Percentiles rank a stretch among this genome's conserved stretches.
phyloP scores from a whole-genome alignment of 2,888 invertebrate species.

The Eristalis pertinax region DNA sequence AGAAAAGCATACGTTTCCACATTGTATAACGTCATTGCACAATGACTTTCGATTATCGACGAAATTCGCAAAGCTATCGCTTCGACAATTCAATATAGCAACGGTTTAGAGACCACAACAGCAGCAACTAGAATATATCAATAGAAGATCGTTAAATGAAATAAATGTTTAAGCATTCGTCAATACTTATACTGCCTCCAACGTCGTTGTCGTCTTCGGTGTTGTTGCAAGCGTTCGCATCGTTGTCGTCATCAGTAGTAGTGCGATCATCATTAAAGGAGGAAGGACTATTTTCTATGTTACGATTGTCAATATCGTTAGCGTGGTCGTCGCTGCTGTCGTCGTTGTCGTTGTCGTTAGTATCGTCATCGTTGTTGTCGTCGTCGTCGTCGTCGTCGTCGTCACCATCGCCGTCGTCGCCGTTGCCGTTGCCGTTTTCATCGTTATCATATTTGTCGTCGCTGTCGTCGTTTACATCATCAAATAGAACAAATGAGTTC shows the following conservation, averaged over 20 bases:
- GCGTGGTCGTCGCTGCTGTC: constrained; percentile 26
- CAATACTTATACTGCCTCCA: constrained; percentile 33
- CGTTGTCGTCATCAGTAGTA: constrained; percentile 27
- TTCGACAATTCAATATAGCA: constrained; percentile 33
- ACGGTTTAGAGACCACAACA: constrained; percentile 17
- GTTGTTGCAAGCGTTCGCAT: constrained; percentile 38
- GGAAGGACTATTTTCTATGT: constrained; percentile 53
- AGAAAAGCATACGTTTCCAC: constrained; percentile 13
- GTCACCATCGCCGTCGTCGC: constrained; percentile 6
- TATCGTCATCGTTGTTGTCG: background rate
- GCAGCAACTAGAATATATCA: constrained; percentile 5
- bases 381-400: constrained; percentile 9
- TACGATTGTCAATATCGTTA: constrained; percentile 45
- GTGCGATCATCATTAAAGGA: constrained; percentile 12
- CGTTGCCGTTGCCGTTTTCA: constrained; percentile 1
- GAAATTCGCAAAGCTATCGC: constrained; percentile 25
- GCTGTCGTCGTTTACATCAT: constrained; percentile 61
- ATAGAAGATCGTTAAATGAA: constrained; percentile 11
- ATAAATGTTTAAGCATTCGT: constrained; percentile 61
- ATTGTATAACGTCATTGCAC: constrained; percentile 4
- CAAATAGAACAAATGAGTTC: constrained; percentile 69
- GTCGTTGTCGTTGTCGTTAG: background rate
- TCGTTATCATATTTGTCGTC: constrained; percentile 49
- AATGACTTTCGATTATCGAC: constrained; percentile 11
- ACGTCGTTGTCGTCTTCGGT: constrained; percentile 42